These are phyloP conservation scores for Pluvianellus socialis DNA, from an alignment of 2,113 vertebrate genomes.

Conservation along the genomic window DNA sequence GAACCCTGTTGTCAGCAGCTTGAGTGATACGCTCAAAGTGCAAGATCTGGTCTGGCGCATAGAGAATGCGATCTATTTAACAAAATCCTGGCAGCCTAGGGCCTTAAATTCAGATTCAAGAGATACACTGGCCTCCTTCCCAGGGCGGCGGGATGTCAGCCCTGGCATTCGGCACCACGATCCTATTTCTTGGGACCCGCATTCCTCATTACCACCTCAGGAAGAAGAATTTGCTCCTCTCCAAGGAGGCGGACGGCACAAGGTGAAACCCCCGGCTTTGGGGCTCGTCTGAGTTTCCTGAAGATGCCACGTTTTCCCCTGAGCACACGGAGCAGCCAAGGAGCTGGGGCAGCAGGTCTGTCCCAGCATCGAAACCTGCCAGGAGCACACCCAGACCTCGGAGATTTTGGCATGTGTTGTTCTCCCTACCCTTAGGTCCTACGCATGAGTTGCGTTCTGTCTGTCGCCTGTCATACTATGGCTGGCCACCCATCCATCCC, in stretches of 20 bases:
- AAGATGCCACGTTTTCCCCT: neutral
- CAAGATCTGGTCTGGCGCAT: conserved; percentile 1
- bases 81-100: neutral
- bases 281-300: neutral
- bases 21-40: neutral
- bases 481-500: neutral
- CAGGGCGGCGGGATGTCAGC: neutral
- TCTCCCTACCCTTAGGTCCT: neutral
- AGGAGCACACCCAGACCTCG: neutral
- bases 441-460: neutral
- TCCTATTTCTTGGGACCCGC: neutral
- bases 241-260: neutral
- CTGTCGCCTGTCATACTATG: neutral
- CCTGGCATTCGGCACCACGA: neutral
- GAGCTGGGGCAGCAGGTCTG: neutral
- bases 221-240: neutral
- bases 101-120: neutral
- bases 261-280: neutral
- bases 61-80: conserved; percentile 19
- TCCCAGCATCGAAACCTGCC: neutral
- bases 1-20: conserved; percentile 37
- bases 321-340: neutral
- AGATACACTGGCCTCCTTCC: neutral
- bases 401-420: neutral
- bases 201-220: neutral